Evolutionary conservation across 2,113 vertebrate genomes (phyloP).

Genomic region (Maccullochella peelii): DNA sequence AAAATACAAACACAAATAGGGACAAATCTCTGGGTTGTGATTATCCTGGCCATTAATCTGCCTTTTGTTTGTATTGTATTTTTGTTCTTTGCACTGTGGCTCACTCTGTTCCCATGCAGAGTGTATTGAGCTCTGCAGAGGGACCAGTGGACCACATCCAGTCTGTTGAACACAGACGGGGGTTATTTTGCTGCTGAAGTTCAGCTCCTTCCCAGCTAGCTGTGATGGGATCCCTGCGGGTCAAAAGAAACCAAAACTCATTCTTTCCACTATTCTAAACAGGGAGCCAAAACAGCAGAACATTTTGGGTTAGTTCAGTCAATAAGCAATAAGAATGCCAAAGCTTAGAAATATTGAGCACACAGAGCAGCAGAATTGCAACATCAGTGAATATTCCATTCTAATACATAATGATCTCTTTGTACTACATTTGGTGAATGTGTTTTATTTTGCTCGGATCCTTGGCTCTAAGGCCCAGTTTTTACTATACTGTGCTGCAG

Average conservation of each 20-base stretch:
- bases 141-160: slow-evolving; percentile 62
- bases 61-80: slow-evolving; percentile 74
- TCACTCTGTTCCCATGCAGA: slow-evolving; percentile 38
- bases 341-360: slow-evolving; percentile 36
- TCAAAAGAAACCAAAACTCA: slow-evolving; percentile 54
- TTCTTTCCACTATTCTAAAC: slow-evolving; percentile 49
- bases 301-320: slow-evolving; percentile 43
- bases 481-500: slow-evolving; percentile 49
- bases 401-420: slow-evolving; percentile 57
- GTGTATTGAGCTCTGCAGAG: slow-evolving; percentile 53
- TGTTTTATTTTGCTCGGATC: slow-evolving; percentile 51
- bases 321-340: slow-evolving; percentile 29
- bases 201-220: slow-evolving; percentile 50
- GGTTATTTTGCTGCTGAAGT: slow-evolving; percentile 55
- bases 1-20: slow-evolving; percentile 62
- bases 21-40: slow-evolving; percentile 64
- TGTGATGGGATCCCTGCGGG: slow-evolving; percentile 48
- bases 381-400: slow-evolving; percentile 41
- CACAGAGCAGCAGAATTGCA: slow-evolving; percentile 20
- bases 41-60: slow-evolving; percentile 71
- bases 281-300: slow-evolving; percentile 33
- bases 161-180: slow-evolving; percentile 34
- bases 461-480: slow-evolving; percentile 41
- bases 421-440: slow-evolving; percentile 65
- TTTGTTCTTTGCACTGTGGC: slow-evolving; percentile 39